Evolutionary conservation across 2,797 vertebrate genomes (phyloP), one percentile per base, ranked within the genome.

Genomic region (Enteromius trimaculatus): DNA sequence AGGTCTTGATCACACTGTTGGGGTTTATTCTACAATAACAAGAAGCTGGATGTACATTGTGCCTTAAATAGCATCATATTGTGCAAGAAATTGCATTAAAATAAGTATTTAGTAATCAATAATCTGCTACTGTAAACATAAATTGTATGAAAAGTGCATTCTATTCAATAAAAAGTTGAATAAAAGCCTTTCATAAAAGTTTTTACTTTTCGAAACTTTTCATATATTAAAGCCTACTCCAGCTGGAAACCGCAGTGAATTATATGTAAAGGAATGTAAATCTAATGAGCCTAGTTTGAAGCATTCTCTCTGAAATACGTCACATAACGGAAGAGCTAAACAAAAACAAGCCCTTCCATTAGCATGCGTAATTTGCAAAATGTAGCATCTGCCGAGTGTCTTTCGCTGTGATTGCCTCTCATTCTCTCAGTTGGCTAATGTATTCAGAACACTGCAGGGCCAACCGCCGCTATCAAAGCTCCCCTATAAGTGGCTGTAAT

Each of bases 401-500:
- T 51, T 94, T 94, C 93, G 93, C 95, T 95, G 95, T 96, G 95
- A 96, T 95, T 95, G 58, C 62, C 55, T 77, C 58, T 77, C 55
- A 29, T 95, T 95, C 95, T 94, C 29, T 82, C 1, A 21, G 31
- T 93, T 90, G 89, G 93, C 94, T 98, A 98, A 98, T 98, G 96
- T 97, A 98, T 98, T 98, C 97, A 93, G 95, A 95, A 95, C 96
- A 96, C 95, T 96, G 95, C 95, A 94, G 94, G 96, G 96, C 95
- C 95, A 96, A 97, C 96, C 95, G 96, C 95, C 92, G 94, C 96
- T 97, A 97, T 98, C 97, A 98, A 97, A 98, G 96, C 96, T 96
- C 96, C 96, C 96, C 96, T 96, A 97, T 97, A 96, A 97, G 97
- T 95, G 96, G 96, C 95, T 94, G 96, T 98, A 98, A 99, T 98